Evolutionary conservation across 2,888 invertebrate species (phyloP), one percentile per base, ranked within the genome.

Genomic region (Lasioglossum marginatum): DNA sequence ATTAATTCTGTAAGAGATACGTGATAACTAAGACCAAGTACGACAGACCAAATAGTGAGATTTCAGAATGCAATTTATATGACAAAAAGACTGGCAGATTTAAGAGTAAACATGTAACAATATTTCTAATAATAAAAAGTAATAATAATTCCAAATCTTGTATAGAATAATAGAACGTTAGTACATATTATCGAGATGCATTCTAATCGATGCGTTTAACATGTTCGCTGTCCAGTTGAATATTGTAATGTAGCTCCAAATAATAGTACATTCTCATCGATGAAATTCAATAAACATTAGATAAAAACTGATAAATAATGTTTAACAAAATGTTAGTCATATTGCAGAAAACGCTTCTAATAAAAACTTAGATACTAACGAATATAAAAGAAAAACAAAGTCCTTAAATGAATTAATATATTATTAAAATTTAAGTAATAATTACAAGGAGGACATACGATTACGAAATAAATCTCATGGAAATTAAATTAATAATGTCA

Each of bases 11-110:
- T 83, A 81, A 80, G 72, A 72, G 43, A 57, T 82, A 72, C 48
- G 52, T 81, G 78, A 88, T 82, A 83, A 84, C 80, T 81, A 83
- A 88, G 82, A 88, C 83, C 82, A 90, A 88, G 37, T 82, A 82
- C 63, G 63, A 86, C 81, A 79, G 86, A 90, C 83, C 84, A 89
- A 90, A 85, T 90, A 90, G 86, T 89, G 86, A 90, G 85, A 86
- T 78, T 83, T 85, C 73, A 72, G 52, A 88, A 88, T 89, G 80
- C 81, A 89, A 89, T 77, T 87, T 80, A 88, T 80, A 88, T 72
- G n/a, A 86, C 31, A 79, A 77, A 74, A 87, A 87, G 83, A 88
- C 87, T 87, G 80, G 79, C 34, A 79, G 75, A 83, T 83, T 76
- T 84, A 79, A 83, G 72, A 66, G 57, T 73, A 70, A 77, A 78